Evolutionary conservation across 30 jellyfish, hydroid and myxozoan genomes (phyloP).

Genomic region (Aurelia coerulea): DNA sequence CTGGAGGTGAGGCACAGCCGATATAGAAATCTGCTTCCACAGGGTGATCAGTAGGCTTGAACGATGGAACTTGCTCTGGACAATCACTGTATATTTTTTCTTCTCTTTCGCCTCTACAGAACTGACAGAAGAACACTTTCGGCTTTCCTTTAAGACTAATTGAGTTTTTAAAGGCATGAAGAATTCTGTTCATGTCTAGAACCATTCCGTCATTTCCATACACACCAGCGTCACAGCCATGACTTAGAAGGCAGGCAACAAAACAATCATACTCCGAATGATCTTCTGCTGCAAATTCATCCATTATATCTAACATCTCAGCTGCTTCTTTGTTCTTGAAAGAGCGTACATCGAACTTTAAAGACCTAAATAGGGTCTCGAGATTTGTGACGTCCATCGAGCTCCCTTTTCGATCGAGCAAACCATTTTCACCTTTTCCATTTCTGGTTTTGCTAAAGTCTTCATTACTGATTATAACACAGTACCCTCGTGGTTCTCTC

Average conservation of each 20-base stretch:
- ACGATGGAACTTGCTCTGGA: neutral
- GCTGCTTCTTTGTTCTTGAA: neutral
- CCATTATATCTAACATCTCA: neutral
- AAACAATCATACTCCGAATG: slow-evolving; percentile 38
- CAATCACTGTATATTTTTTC: slow-evolving; percentile 29
- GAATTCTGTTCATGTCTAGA: slow-evolving; percentile 14
- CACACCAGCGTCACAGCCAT: slow-evolving; percentile 34
- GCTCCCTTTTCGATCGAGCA: slow-evolving; percentile 15
- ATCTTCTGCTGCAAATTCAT: slow-evolving; percentile 11
- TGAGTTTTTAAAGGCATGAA: slow-evolving; percentile 17
- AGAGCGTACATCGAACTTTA: slow-evolving; percentile 7
- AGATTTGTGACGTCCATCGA: slow-evolving; percentile 16
- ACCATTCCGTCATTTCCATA: slow-evolving; percentile 31
- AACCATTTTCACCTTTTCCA: neutral
- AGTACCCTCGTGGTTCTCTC: slow-evolving; percentile 40
- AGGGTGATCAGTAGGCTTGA: neutral
- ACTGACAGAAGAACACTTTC: slow-evolving; percentile 44
- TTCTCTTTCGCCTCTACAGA: slow-evolving; percentile 38
- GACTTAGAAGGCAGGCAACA: slow-evolving; percentile 36
- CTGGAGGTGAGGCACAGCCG: slow-evolving; percentile 2
- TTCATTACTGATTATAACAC: slow-evolving; percentile 40
- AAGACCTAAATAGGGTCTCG: neutral
- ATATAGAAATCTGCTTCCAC: neutral
- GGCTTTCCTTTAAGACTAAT: slow-evolving; percentile 38
- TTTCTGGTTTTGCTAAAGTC: neutral